Base-by-base conservation (phyloP, 2,113 vertebrate genomes). In the Hippocampus barbouri region DNA sequence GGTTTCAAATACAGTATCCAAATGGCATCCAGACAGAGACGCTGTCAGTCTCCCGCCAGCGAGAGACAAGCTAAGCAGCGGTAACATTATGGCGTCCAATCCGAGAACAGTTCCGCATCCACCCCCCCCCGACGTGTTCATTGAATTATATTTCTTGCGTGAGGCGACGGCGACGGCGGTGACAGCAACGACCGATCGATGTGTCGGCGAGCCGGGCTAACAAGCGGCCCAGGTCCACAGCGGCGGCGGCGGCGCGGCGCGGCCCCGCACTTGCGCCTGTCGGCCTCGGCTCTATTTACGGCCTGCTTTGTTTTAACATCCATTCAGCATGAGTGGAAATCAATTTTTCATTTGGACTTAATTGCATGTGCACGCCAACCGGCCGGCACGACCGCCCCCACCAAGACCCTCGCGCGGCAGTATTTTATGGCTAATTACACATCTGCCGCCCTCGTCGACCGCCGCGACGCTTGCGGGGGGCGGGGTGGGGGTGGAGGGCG, bases 271-370 rank as follows among this genome's bases (percentile, higher is more conserved):
- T 86, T 82, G 69, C 69, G 78, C 84, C 83, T 85, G 85, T 88
- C 86, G 83, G 59, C 86, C 82, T 61, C 84, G 78, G 79, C 64
- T 74, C 71, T 89, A 87, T 90, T 90, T 90, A 90, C 88, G 85
- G 84, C 81, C 61, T 85, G 85, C 88, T 90, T 89, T 88, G 86
- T 90, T 89, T 89, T 89, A 90, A 87, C 85, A 87, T 90, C 87
- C 86, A 88, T 90, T 90, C 89, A 83, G 79, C 81, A 85, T 86
- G 89, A 90, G 85, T 87, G 86, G 85, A 89, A 89, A 90, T 89
- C 88, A 88, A 90, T 90, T 89, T 90, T 90, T 87, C 86, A 89
- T 90, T 89, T 88, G 85, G 89, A 84, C 85, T 83, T 88, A 90
- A 90, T 89, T 89, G 87, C 86, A 77, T 89, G 66, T 78, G 84